Conservation (phyloP, 2,888 invertebrate species). For the Melanophora roralis region DNA sequence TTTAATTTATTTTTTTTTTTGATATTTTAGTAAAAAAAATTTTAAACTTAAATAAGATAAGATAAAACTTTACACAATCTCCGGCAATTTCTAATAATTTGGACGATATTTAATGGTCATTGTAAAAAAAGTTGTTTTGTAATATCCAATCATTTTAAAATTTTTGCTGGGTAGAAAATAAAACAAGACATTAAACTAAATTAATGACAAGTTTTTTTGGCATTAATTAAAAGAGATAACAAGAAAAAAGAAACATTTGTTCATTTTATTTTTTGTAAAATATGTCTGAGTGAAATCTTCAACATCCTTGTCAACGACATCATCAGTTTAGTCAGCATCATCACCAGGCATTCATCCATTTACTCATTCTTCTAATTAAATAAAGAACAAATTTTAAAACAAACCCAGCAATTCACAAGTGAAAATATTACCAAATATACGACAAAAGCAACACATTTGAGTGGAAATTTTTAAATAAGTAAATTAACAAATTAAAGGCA, state of each 20-base stretch:
- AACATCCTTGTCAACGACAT: not conserved
- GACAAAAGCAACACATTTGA: not conserved
- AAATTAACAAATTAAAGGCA: constrained; percentile 36
- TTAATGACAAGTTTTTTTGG: constrained; percentile 32
- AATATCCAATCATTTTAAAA: too few species aligned
- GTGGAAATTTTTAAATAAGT: not conserved
- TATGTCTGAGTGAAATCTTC: constrained; percentile 12
- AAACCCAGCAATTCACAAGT: constrained; percentile 15
- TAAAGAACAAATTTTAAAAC: constrained; percentile 24
- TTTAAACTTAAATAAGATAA: too few species aligned
- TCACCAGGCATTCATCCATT: not conserved
- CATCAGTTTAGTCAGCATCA: constrained; percentile 4
- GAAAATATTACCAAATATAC: constrained; percentile 3
- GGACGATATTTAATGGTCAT: too few species aligned
- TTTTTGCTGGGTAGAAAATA: not conserved
- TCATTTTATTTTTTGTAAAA: not conserved
- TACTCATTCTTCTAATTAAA: constrained; percentile 8
- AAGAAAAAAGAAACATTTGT: constrained; percentile 14
- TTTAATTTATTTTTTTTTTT: too few species aligned
- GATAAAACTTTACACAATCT: too few species aligned
- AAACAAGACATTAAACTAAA: constrained; percentile 20
- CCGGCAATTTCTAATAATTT: too few species aligned
- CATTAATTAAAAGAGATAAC: constrained; percentile 19
- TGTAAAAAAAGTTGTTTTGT: too few species aligned
- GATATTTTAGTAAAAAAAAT: too few species aligned